Evolutionary conservation across 2,113 vertebrate species (phyloP), one percentile per base, ranked within the genome.

Genomic region (Peucedramus taeniatus): DNA sequence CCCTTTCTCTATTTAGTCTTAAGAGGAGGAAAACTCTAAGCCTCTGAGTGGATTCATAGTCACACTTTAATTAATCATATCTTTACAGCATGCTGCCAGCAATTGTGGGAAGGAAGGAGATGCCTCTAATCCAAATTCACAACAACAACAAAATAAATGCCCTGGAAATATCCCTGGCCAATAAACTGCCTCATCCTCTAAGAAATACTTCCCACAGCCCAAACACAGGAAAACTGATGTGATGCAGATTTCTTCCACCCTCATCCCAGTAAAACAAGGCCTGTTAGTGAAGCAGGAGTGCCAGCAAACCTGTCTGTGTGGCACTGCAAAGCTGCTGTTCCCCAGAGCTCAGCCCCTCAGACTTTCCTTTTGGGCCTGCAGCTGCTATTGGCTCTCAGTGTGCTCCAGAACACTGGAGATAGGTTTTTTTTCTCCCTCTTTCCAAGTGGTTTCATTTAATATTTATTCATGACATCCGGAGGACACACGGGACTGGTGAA

Each of bases 1-100:
- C 68, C 72, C 72, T 71, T 88, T 70, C 85, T 92, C 87, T 83
- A 0, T 83, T 83, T 51, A 68, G 53, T 35, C 31, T 51, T 87
- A 70, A 70, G 76, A 89, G 72, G 57, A 93, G 83, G 83, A 84
- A 60, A 64, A 78, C 40, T 42, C 79, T 77, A 70, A 88, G 90
- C 85, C 75, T 88, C 69, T 68, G 86, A 92, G 86, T 89, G 86
- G 76, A 95, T 93, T 96, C 96, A n/a, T 11, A 83, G 88, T 90
- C 90, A 93, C 90, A 75, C 80, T 95, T 92, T 90, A 96, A 94
- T 96, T 95, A 94, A 96, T 95, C 88, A 86, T 92, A 87, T 92
- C 83, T 96, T 92, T 92, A 50, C 72, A 83, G 71, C 44, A 5
- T 22, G 64, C 94, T 95, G 85, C 90, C 76, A 97, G 88, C 79